Percentiles rank a stretch among this genome's conserved stretches.
Evolutionary conservation across 2,113 vertebrate species (phyloP).

Genomic region (Centropristis striata): DNA sequence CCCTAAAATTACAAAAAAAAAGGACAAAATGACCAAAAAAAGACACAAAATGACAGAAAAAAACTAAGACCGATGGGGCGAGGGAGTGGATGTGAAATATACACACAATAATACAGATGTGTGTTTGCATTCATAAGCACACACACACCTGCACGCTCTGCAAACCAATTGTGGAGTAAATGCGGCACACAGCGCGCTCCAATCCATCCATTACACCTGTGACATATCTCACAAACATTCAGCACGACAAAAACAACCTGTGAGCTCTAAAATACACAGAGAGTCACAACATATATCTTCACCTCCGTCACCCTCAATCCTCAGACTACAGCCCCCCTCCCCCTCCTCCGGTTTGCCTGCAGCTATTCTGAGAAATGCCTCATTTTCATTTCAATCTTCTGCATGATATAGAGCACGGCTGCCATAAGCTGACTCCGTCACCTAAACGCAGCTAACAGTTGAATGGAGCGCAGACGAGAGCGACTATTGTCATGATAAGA

Average conservation of each 20-base stretch:
- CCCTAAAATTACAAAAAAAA: too few relatives aligned
- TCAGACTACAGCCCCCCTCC: neutral
- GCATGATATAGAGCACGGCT: slow-evolving; percentile 46
- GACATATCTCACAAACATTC: slow-evolving; percentile 64
- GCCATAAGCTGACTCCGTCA: slow-evolving; percentile 64
- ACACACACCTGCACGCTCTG: slow-evolving; percentile 8
- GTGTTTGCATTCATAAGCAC: slow-evolving; percentile 13
- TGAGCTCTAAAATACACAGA: slow-evolving; percentile 64
- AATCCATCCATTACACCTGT: slow-evolving; percentile 59
- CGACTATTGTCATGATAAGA: slow-evolving; percentile 67
- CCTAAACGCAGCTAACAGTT: slow-evolving; percentile 66
- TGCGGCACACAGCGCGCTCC: slow-evolving; percentile 11
- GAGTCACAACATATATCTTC: slow-evolving; percentile 66
- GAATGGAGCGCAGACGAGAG: slow-evolving; percentile 58
- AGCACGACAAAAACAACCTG: slow-evolving; percentile 41
- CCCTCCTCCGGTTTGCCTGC: slow-evolving; percentile 6
- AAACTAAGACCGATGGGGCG: neutral
- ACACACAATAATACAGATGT: slow-evolving; percentile 34
- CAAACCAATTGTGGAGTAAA: slow-evolving; percentile 49
- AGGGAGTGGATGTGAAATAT: slow-evolving; percentile 35
- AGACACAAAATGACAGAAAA: too few relatives aligned
- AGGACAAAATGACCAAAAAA: too few relatives aligned
- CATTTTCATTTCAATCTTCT: slow-evolving; percentile 80
- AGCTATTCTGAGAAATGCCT: slow-evolving; percentile 72
- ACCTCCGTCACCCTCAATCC: slow-evolving; percentile 67